A percentile compares a stretch with the other conserved stretches of the same genome.
Evolutionary conservation across 1,140 invertebrate species (phyloP).

Genomic region (Gryllus bimaculatus): DNA sequence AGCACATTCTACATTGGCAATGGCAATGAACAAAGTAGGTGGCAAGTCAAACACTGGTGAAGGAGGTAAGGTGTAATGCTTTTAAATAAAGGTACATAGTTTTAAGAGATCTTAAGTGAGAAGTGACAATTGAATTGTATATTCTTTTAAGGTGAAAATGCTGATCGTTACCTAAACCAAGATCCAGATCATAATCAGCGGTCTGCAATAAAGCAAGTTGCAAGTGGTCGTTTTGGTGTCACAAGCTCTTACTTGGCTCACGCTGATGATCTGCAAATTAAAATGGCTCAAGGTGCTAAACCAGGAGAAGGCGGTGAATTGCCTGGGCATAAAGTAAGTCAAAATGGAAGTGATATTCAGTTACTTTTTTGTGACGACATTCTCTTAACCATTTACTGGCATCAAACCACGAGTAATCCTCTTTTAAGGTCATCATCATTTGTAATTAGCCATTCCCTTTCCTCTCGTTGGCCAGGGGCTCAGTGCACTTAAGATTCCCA

Average conservation of each 20-base stretch:
- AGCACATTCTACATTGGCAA: constrained; percentile 86
- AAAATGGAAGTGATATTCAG: constrained; percentile 8
- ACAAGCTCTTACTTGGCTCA: constrained; percentile 94
- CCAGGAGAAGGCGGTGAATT: constrained; percentile 92
- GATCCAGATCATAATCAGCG: constrained; percentile 68
- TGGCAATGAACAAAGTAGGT: constrained; percentile 88
- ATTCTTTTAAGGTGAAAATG: constrained; percentile 68
- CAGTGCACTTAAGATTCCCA: no score
- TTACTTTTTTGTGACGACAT: no score
- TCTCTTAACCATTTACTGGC: no score
- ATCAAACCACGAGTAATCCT: no score
- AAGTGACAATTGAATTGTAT: constrained; percentile 34
- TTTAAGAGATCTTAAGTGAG: neutral
- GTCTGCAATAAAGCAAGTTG: constrained; percentile 85
- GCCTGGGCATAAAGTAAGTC: constrained; percentile 64
- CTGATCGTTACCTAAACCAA: constrained; percentile 71
- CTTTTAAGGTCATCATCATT: no score
- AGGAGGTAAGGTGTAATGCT: constrained; percentile 40
- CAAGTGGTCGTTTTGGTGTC: constrained; percentile 95
- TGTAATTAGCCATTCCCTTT: no score
- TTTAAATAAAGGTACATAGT: neutral
- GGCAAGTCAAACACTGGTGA: constrained; percentile 69
- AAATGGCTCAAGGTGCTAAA: constrained; percentile 98
- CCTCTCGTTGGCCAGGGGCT: no score
- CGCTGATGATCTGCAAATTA: constrained; percentile 93